Base-by-base conservation (phyloP, 1,140 invertebrate genomes). In the Varroa destructor region DNA sequence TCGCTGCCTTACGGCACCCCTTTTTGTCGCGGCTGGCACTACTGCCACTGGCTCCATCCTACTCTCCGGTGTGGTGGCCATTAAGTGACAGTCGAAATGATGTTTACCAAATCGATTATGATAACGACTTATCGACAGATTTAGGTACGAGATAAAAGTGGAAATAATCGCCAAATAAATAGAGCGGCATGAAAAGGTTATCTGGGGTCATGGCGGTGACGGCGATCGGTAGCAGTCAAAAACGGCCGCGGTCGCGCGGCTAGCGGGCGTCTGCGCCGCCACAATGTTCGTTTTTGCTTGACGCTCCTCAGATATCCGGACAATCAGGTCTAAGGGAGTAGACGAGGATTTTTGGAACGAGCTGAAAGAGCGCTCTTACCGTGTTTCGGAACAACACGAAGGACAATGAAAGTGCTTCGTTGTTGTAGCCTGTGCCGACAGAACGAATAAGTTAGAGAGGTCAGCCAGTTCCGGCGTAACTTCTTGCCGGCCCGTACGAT, bases 71-170 rank as follows among this genome's bases (percentile, higher is more conserved):
- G 10, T 67, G 25, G 6, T 14, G 14, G 61, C 61, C 10, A 46
- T 67, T 67, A 40, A 40, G 61, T 67, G 25, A 12, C 4, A 12
- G 57, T 36, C 12, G 12, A 67, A 37, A 4, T 37, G 61, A 67
- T 67, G 61, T 67, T 67, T 67, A 67, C 61, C 61, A 67, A 67
- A 67, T 67, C 61, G 61, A 67, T 67, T 67, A 67, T 67, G 61
- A 67, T 67, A 67, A 67, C 61, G 46, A 67, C 61, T 43, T 46
- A 46, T 40, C 61, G 61, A 67, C 61, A 14, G 12, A 67, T 67
- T 46, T 40, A 36, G 40, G 61, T 67, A 12, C 14, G 40, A 67
- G 61, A 40, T 43, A 46, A n/a, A 67, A 37, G 46, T 46, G 14
- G 61, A 67, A 43, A 67, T 67, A 67, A 67, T 40, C 46, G 40